Evolutionary conservation across 2,113 vertebrate species (phyloP).

Genomic region (Scophthalmus maximus): DNA sequence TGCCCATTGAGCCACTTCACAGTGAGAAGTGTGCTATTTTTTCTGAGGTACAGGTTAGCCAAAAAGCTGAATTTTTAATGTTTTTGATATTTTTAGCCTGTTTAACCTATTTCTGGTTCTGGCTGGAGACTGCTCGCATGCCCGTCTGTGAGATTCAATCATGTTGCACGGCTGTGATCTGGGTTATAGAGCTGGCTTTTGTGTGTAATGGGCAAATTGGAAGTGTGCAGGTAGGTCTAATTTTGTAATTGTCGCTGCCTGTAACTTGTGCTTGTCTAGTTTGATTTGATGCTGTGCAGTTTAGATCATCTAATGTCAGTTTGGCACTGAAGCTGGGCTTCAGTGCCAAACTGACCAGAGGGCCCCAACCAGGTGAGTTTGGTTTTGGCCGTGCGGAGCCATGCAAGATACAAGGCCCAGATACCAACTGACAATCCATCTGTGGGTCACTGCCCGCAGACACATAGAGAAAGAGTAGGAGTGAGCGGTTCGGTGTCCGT

Average conservation of each 20-base stretch:
- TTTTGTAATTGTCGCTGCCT: background rate
- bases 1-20: constrained; percentile 65
- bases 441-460: constrained; percentile 63
- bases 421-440: constrained; percentile 76
- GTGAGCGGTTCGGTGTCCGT: background rate
- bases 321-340: constrained; percentile 38
- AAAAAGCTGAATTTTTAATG: constrained; percentile 31
- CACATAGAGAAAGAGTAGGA: constrained; percentile 48
- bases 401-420: constrained; percentile 58
- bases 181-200: constrained; percentile 75
- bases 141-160: constrained; percentile 79
- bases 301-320: constrained; percentile 42
- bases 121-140: constrained; percentile 77
- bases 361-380: constrained; percentile 60
- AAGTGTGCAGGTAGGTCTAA: background rate
- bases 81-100: constrained; percentile 44
- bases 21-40: constrained; percentile 73
- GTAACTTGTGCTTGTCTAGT: constrained; percentile 1
- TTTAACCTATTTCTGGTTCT: constrained; percentile 85
- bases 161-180: constrained; percentile 80
- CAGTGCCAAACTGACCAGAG: constrained; percentile 35
- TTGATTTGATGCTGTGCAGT: constrained; percentile 17
- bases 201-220: constrained; percentile 21
- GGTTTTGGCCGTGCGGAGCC: constrained; percentile 47
- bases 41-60: constrained; percentile 77